Base-by-base conservation (phyloP, 2,888 invertebrate species). In the Podotricha telesiphe region DNA sequence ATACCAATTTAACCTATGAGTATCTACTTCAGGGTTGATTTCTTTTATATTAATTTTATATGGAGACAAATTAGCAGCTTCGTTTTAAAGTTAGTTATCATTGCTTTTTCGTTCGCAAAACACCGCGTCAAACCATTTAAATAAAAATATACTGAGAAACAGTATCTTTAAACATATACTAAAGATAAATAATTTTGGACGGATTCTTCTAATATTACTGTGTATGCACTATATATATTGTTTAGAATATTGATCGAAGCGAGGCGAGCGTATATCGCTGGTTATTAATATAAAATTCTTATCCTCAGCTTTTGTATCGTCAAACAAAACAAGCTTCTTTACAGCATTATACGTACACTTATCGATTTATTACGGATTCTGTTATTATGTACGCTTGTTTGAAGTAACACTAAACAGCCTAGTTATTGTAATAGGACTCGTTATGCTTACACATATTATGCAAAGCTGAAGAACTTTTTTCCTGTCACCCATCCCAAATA, bases 311-410 rank as follows among this genome's bases (percentile, higher is more conserved):
- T 69, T 70, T 62, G 51, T 69, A 63, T 65, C 62, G 48, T 78
- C 76, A 74, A 75, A 72, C 74, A 75, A 70, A 77, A 74, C 65
- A 73, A 69, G 71, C 74, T 74, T 72, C 73, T 75, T 78, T 76
- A 76, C 70, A 73, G 74, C 74, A 78, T 77, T 79, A 78, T 74
- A 74, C 71, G 72, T 75, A 73, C 76, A 80, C 77, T 84, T 87
- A 85, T 82, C 81, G 80, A 86, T 86, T 85, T 80, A 80, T 77
- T 80, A 85, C 81, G 82, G 80, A 77, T 75, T 78, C 74, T 65
- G 76, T 76, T 77, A 79, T 84, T 82, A 80, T 75, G 72, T 69
- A 78, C 75, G 75, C 75, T 72, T 76, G 74, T 80, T 81, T 79
- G 75, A 75, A 63, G 70, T 67, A 69, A 71, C 67, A 67, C 67